Evolutionary conservation across 2,888 invertebrate genomes (phyloP).

Genomic region (Euproctis similis): DNA sequence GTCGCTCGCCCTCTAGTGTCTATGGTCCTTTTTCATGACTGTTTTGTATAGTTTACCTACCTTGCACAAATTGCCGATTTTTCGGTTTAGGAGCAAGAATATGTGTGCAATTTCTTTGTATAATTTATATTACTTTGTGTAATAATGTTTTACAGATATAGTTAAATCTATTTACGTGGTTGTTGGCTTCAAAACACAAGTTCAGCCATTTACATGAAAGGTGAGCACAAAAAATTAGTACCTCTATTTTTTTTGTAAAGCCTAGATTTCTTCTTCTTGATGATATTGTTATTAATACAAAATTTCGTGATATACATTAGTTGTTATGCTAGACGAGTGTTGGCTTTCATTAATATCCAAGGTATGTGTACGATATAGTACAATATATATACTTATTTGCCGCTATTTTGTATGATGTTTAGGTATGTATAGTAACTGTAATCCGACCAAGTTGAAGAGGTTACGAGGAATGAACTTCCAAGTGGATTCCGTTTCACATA

Average conservation of each 20-base stretch:
- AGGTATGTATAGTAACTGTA: constrained; percentile 45
- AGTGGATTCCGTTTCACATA: constrained; percentile 49
- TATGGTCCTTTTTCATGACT: constrained; percentile 74
- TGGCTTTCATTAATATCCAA: constrained; percentile 29
- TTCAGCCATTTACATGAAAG: constrained; percentile 76
- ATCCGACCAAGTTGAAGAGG: constrained; percentile 49
- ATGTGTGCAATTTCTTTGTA: constrained; percentile 50
- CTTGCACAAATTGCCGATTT: constrained; percentile 70
- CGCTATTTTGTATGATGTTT: constrained; percentile 62
- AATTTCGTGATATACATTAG: constrained; percentile 9
- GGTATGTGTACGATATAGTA: constrained; percentile 37
- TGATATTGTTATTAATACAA: constrained; percentile 16
- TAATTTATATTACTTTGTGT: constrained; percentile 35
- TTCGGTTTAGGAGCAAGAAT: constrained; percentile 52
- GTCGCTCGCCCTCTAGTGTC: constrained; percentile 46
- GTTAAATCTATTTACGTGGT: constrained; percentile 35
- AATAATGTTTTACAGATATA: constrained; percentile 53
- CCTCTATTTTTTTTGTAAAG: constrained; percentile 51
- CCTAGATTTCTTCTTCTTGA: constrained; percentile 32
- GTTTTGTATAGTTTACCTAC: constrained; percentile 74
- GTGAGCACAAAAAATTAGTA: constrained; percentile 73
- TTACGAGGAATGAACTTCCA: constrained; percentile 27
- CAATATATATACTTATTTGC: constrained; percentile 58
- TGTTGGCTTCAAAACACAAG: constrained; percentile 43
- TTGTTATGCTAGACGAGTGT: not conserved